Base-by-base conservation (phyloP, 2,797 vertebrate species). In the Antennarius maculatus region DNA sequence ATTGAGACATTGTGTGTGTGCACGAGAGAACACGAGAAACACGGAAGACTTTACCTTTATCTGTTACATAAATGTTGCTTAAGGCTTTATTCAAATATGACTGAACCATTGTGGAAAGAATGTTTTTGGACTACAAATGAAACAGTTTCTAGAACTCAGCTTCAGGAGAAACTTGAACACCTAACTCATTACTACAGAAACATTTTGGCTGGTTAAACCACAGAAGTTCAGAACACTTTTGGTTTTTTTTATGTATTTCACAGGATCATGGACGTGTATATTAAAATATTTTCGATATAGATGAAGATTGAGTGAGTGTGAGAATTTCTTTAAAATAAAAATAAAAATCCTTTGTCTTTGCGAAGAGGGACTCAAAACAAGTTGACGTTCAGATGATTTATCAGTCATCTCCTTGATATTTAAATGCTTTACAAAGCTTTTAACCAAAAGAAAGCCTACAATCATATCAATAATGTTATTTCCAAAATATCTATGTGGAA, bases 1-100 rank as follows among this genome's bases (percentile, higher is more conserved):
- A 89, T 88, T 86, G 84, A 91, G 85, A 87, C 77, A 67, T 88
- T 77, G 58, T 77, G 67, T 53, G 74, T 65, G 61, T 66, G 69
- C 59, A 67, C 56, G 37, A 39, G 9, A 9, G 37, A 39, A 39
- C 9, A 8, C 5, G 37, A 39, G 29, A 31, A 31, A 31, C 29
- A 7, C 7, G 29, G 29, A 31, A 31, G 29, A 31, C 31, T 34
- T 34, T 34, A 34, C 5, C 31, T 5, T 34, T 8, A 5, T 34
- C 31, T 2, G 7, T n/a, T 16, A 29, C 7, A 37, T 28, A 11
- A 28, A 29, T n/a, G 61, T 52, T 42, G 15, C 49, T 28, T 6
- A 8, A 18, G 4, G n/a, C 50, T 46, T 65, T 12, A 56, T 15
- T 34, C 6, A 42, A 23, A 50, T 16, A 16, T 29, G 23, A 18